These are phyloP conservation scores for Dicranocentrus wangi DNA, from an alignment of 2,888 invertebrate species.

Conservation along the genomic window DNA sequence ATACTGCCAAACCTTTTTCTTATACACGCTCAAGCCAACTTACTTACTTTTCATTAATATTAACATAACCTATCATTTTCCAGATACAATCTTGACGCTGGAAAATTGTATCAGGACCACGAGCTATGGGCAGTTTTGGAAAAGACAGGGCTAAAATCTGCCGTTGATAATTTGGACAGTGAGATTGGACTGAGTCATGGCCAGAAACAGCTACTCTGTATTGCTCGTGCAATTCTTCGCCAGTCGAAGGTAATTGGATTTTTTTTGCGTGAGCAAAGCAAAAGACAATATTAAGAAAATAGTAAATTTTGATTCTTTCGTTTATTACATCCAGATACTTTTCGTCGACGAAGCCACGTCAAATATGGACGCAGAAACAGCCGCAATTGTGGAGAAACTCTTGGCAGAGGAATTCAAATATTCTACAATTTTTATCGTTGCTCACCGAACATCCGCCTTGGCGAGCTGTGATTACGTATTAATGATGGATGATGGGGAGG, in stretches of 20 bases:
- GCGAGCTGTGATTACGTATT: slow-evolving; percentile 70
- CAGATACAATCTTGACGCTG: slow-evolving; percentile 77
- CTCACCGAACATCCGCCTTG: slow-evolving; percentile 70
- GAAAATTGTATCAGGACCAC: slow-evolving; percentile 74
- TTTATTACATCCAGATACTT: slow-evolving; percentile 61
- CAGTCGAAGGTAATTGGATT: slow-evolving; percentile 77
- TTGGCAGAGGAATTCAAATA: slow-evolving; percentile 68
- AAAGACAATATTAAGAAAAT: no score
- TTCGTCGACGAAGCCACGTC: slow-evolving; percentile 73
- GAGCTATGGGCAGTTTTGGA: slow-evolving; percentile 76
- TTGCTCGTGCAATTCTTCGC: slow-evolving; percentile 79
- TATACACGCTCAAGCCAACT: no score
- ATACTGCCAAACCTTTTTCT: no score
- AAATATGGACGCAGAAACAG: slow-evolving; percentile 71
- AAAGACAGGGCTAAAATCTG: slow-evolving; percentile 76
- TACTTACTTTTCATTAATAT: no score
- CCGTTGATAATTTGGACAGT: slow-evolving; percentile 76
- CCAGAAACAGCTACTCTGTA: slow-evolving; percentile 80
- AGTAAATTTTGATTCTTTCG: background rate
- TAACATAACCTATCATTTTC: background rate
- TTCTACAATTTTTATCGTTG: slow-evolving; percentile 71
- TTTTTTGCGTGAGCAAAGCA: no score
- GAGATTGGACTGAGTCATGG: slow-evolving; percentile 78
- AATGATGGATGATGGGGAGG: slow-evolving; percentile 71
- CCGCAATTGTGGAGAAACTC: slow-evolving; percentile 67